Percentiles rank a stretch among this genome's conserved stretches.
Evolutionary conservation across 2,113 vertebrate species (phyloP).

Genomic region (Alosa alosa): DNA sequence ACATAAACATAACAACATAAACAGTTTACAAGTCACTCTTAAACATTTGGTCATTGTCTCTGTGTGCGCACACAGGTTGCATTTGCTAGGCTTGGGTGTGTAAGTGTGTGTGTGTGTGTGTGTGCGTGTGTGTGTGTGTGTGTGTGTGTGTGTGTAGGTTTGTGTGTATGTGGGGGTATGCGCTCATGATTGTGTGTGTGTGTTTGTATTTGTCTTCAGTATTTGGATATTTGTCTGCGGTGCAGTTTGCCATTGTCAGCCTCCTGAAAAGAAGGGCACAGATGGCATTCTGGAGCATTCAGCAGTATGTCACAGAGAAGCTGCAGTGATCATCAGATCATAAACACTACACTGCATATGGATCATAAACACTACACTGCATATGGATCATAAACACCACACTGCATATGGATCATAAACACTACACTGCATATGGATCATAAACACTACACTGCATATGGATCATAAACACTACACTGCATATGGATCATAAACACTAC

Average conservation of each 20-base stretch:
- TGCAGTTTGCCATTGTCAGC: background rate
- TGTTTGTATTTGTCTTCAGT: background rate
- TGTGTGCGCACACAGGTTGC: background rate
- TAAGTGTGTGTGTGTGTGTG: background rate
- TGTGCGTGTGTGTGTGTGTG: background rate
- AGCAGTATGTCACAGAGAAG: background rate
- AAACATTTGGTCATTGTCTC: background rate
- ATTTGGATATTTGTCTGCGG: background rate
- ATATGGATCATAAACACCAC: too few relatives aligned
- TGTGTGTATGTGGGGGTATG: background rate
- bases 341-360: too few relatives aligned
- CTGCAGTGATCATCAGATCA: too few relatives aligned
- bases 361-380: too few relatives aligned
- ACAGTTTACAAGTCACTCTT: background rate
- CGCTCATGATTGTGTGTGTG: background rate
- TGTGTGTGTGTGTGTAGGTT: background rate
- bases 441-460: too few relatives aligned
- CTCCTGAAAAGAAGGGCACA: background rate
- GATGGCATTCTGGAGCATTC: background rate
- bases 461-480: too few relatives aligned
- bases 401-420: too few relatives aligned
- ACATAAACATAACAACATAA: background rate
- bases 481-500: too few relatives aligned
- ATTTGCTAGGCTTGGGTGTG: background rate
- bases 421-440: too few relatives aligned